Evolutionary conservation across 2,888 invertebrate genomes (phyloP).

Genomic region (Agrypnus murinus): DNA sequence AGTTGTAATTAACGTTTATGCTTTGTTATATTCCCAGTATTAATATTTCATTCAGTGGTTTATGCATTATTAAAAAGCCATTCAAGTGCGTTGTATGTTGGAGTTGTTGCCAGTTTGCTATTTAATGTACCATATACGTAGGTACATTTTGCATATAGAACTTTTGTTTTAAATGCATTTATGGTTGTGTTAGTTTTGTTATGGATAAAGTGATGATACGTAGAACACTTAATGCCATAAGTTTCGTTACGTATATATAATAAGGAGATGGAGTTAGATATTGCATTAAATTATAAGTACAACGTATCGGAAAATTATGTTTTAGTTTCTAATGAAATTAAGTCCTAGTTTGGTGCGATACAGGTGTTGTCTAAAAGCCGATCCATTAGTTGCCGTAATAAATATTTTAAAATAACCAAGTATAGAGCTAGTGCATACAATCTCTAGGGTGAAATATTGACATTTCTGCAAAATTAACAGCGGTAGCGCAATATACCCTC

Average conservation of each 20-base stretch:
- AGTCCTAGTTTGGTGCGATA: slow-evolving; percentile 21
- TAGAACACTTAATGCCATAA: too few relatives aligned
- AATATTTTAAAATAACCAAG: slow-evolving; percentile 35
- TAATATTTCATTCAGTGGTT: slow-evolving; percentile 41
- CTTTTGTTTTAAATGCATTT: too few relatives aligned
- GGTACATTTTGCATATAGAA: too few relatives aligned
- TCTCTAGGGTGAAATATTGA: slow-evolving; percentile 36
- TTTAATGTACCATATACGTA: background rate
- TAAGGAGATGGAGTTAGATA: too few relatives aligned
- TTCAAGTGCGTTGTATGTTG: slow-evolving; percentile 39
- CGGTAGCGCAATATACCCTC: background rate
- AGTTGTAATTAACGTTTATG: slow-evolving; percentile 49
- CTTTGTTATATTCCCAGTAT: slow-evolving; percentile 43
- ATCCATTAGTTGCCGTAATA: slow-evolving; percentile 38
- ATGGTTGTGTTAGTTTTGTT: too few relatives aligned
- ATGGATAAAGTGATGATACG: too few relatives aligned
- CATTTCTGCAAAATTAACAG: slow-evolving; percentile 19
- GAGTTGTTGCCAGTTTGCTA: slow-evolving; percentile 24
- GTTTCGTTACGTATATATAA: too few relatives aligned
- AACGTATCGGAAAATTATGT: background rate
- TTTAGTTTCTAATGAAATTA: slow-evolving; percentile 1
- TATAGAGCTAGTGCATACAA: slow-evolving; percentile 18
- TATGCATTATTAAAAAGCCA: slow-evolving; percentile 45
- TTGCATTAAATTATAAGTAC: too few relatives aligned
- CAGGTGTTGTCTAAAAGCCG: slow-evolving; percentile 27